These are phyloP conservation scores for Phaethornis superciliosus DNA, from an alignment of 2,113 vertebrate genomes.

Conservation along the genomic window DNA sequence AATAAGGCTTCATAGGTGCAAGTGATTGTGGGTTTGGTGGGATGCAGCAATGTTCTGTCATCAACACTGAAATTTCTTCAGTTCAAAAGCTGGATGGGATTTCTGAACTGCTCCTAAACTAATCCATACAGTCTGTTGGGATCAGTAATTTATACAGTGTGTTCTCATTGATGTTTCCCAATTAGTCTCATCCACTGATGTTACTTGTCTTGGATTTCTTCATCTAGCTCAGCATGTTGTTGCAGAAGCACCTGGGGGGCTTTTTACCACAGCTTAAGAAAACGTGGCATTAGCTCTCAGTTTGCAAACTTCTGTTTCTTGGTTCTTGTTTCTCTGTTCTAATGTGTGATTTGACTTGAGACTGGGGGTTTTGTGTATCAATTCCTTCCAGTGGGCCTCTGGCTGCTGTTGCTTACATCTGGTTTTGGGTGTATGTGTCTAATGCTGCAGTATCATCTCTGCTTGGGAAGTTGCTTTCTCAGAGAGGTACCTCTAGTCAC, in stretches of 20 bases:
- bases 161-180: neutral
- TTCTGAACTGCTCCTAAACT: slow-evolving; percentile 9
- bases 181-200: neutral
- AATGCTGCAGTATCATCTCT: neutral
- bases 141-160: neutral
- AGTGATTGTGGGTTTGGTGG: slow-evolving; percentile 18
- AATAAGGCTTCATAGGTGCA: slow-evolving; percentile 8
- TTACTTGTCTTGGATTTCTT: neutral
- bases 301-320: neutral
- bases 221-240: neutral
- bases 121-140: neutral
- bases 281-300: neutral
- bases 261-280: neutral
- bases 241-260: neutral
- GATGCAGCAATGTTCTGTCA: neutral
- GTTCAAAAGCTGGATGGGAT: slow-evolving; percentile 27
- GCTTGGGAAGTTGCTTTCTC: neutral
- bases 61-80: neutral
- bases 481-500: neutral
- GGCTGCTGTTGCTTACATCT: neutral
- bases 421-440: neutral
- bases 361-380: neutral
- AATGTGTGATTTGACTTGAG: neutral
- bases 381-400: neutral
- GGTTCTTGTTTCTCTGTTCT: neutral